phyloP scores from a whole-genome alignment of 2,888 invertebrate species.

The Idaea dimidiata region DNA sequence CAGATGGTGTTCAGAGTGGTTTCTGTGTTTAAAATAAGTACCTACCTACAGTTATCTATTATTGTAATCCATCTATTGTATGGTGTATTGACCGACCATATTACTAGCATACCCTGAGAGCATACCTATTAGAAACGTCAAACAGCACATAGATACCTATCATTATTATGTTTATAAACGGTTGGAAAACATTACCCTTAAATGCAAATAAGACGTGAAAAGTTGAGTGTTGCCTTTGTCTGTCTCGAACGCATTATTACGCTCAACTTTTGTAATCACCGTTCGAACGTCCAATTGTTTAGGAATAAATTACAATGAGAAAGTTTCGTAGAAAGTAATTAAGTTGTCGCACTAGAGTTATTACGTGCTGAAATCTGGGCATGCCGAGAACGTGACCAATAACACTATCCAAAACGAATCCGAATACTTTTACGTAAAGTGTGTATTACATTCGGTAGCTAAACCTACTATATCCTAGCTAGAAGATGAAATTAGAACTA shows the following conservation, averaged over 20 bases:
- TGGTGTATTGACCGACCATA: too few relatives aligned
- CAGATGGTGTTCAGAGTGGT: too few relatives aligned
- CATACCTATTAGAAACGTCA: too few relatives aligned
- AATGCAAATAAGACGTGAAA: not conserved
- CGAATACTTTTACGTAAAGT: not conserved
- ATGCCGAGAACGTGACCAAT: not conserved
- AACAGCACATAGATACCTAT: too few relatives aligned
- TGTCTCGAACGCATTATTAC: slow-evolving; percentile 22
- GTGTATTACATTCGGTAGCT: too few relatives aligned
- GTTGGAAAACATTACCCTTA: not conserved
- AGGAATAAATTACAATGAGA: slow-evolving; percentile 58
- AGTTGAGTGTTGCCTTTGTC: slow-evolving; percentile 14
- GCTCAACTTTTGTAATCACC: slow-evolving; percentile 62
- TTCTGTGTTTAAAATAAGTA: too few relatives aligned
- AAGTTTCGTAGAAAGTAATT: slow-evolving; percentile 56
- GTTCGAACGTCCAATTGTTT: slow-evolving; percentile 56
- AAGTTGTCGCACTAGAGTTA: slow-evolving; percentile 48
- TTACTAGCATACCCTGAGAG: too few relatives aligned
- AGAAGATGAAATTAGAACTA: too few relatives aligned
- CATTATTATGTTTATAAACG: not conserved
- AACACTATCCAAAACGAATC: slow-evolving; percentile 3
- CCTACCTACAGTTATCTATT: too few relatives aligned
- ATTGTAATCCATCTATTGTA: too few relatives aligned
- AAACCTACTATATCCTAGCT: too few relatives aligned
- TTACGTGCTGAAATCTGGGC: slow-evolving; percentile 18